Percentiles rank a stretch among this genome's conserved stretches.
phyloP scores from a whole-genome alignment of 2,113 vertebrate species.

The Pseudopipra pipra region DNA sequence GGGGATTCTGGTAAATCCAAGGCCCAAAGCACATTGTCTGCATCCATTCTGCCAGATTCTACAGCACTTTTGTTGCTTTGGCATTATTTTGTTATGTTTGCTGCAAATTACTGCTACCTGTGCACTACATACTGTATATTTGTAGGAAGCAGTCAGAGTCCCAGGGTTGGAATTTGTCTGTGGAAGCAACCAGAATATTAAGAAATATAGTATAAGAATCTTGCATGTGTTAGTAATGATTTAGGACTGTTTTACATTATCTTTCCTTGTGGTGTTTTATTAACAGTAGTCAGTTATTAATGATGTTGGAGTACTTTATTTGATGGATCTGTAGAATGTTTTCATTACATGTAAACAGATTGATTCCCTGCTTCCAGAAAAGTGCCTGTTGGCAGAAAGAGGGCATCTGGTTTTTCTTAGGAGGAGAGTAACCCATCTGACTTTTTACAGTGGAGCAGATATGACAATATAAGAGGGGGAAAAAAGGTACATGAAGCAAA shows the following conservation, averaged over 20 bases:
- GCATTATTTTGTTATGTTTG: neutral
- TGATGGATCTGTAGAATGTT: conserved; percentile 3
- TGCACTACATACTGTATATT: neutral
- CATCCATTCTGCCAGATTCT: neutral
- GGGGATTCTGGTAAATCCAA: neutral
- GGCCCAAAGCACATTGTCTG: neutral
- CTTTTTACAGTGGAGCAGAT: neutral
- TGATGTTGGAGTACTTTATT: neutral
- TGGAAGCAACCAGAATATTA: neutral
- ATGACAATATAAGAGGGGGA: neutral
- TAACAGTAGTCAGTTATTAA: neutral
- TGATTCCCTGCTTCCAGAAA: neutral
- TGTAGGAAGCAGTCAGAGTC: neutral
- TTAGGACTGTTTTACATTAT: neutral
- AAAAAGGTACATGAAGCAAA: neutral
- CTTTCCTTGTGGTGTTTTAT: neutral
- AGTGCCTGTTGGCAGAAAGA: neutral
- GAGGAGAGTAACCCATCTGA: neutral
- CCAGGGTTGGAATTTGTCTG: neutral
- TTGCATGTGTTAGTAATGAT: neutral
- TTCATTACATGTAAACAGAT: conserved; percentile 5
- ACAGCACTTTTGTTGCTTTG: neutral
- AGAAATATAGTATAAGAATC: neutral
- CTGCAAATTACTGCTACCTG: neutral
- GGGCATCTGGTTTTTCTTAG: conserved; percentile 19